Evolutionary conservation across 1,140 invertebrate species (phyloP).

Genomic region (Nebria ingens): DNA sequence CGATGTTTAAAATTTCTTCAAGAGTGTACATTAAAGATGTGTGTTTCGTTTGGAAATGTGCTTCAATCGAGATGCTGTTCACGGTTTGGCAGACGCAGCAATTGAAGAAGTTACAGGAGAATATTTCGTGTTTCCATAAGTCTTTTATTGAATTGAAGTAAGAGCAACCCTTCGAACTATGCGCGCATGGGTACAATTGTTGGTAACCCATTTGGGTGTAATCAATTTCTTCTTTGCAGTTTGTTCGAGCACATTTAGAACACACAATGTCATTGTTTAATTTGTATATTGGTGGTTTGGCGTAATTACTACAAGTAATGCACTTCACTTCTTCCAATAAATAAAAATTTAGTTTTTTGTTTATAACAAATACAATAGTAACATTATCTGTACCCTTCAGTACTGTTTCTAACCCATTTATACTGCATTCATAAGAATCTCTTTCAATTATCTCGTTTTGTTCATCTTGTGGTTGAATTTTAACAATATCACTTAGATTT

Average conservation of each 20-base stretch:
- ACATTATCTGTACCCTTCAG: not conserved
- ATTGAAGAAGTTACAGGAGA: not conserved
- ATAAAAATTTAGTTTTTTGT: not conserved
- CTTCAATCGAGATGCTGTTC: not conserved
- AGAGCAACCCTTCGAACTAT: not conserved
- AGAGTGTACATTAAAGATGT: not conserved
- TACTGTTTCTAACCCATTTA: not conserved
- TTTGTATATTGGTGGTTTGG: not conserved
- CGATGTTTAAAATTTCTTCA: not conserved
- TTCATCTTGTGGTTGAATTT: not conserved
- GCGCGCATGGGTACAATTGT: not conserved
- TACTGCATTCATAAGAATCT: not conserved
- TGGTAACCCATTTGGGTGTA: not conserved
- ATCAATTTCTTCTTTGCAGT: not conserved
- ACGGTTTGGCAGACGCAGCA: not conserved
- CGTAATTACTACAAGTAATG: not conserved
- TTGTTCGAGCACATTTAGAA: not conserved
- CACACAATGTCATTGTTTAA: not conserved
- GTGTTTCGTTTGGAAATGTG: not conserved
- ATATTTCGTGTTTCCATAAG: slow-evolving; percentile 2
- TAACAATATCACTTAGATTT: not conserved
- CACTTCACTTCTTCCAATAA: not conserved
- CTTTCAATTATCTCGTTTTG: not conserved
- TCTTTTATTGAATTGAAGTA: not conserved
- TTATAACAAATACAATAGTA: not conserved